A percentile compares a stretch with the other conserved stretches of the same genome.
Conservation (phyloP, 2,113 vertebrate species). For the Isichthys henryi region DNA sequence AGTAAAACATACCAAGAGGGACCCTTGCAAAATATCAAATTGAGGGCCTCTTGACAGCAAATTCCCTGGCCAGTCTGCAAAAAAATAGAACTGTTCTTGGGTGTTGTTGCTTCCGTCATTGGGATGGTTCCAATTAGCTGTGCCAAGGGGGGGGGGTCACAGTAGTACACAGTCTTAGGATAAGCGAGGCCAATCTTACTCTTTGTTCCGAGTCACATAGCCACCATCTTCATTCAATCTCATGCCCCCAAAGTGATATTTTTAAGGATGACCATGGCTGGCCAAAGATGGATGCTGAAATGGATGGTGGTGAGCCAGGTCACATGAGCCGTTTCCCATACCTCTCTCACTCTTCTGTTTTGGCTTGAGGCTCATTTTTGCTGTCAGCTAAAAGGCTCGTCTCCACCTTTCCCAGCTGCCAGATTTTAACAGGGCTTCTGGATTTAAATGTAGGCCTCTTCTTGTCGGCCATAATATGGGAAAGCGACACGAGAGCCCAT, state of each 20-base stretch:
- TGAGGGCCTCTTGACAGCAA: not conserved
- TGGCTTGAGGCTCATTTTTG: not conserved
- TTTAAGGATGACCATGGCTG: not conserved
- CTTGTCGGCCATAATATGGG: slow-evolving; percentile 1
- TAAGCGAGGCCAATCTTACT: not conserved
- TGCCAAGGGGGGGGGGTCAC: not conserved
- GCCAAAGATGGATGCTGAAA: not conserved
- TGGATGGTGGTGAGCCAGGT: not conserved
- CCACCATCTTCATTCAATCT: not conserved
- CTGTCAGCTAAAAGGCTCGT: not conserved
- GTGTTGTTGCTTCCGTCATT: not conserved
- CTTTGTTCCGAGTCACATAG: not conserved
- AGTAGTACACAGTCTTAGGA: not conserved
- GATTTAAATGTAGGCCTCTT: slow-evolving; percentile 4
- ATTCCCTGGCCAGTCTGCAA: not conserved
- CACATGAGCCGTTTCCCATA: not conserved
- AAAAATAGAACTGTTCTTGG: not conserved
- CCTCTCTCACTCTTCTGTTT: not conserved
- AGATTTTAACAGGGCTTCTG: not conserved
- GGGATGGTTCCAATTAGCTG: not conserved
- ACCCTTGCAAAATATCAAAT: not conserved
- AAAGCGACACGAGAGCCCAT: not conserved
- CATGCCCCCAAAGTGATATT: not conserved
- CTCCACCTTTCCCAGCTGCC: not conserved
- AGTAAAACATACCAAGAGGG: not conserved